phyloP scores from a whole-genome alignment of 2,888 invertebrate species.

The Phytoseiulus persimilis region DNA sequence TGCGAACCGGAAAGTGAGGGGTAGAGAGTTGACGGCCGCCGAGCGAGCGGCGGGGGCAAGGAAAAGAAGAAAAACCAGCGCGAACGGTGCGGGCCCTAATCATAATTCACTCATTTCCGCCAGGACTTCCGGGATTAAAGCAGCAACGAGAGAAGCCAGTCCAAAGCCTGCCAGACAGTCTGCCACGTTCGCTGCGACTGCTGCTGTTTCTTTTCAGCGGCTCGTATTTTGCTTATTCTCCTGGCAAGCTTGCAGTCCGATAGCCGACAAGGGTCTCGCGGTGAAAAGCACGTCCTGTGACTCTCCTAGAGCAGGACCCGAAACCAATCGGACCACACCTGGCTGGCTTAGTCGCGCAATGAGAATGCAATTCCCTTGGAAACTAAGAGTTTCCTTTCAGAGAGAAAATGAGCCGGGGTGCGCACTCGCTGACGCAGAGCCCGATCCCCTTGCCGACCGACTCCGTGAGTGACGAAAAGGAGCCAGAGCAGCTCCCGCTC shows the following conservation, averaged over 20 bases:
- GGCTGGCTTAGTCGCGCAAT: background rate
- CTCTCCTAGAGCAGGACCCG: background rate
- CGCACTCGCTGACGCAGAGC: background rate
- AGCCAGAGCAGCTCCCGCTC: no score
- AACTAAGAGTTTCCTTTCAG: background rate
- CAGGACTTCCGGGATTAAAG: background rate
- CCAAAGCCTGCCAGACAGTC: background rate
- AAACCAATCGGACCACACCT: background rate
- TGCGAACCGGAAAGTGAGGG: background rate
- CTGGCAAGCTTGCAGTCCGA: background rate
- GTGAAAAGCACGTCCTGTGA: background rate
- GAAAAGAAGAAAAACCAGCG: background rate
- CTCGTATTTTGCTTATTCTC: background rate
- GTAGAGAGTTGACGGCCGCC: background rate
- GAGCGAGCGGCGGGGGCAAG: background rate
- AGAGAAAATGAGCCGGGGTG: background rate
- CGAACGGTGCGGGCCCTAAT: background rate
- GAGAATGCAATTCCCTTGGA: background rate
- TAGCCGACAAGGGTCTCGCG: background rate
- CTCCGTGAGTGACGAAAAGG: background rate
- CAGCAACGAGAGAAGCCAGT: background rate
- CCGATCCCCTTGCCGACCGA: background rate
- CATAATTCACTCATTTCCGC: conserved; percentile 5
- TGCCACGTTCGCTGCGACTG: background rate
- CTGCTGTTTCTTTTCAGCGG: background rate